Evolutionary conservation across 2,797 vertebrate genomes (phyloP), one percentile per base, ranked within the genome.

Genomic region (Megaceryle alcyon): DNA sequence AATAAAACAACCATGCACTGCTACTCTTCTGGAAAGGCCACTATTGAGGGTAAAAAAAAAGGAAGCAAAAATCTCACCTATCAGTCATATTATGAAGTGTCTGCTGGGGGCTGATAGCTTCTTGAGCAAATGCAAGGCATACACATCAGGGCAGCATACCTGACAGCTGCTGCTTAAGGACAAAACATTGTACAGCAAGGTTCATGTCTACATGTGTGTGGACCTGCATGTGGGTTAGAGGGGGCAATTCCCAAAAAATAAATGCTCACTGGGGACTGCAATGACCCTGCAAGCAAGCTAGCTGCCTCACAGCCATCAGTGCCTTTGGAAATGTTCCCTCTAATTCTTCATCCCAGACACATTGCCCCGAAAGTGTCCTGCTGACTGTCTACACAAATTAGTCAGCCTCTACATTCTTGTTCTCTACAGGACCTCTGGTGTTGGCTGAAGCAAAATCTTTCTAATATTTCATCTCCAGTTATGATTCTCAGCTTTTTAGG

Each of bases 341-440:
- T 87, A 90, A 94, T 95, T 92, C 86, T 90, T 93, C 0, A 3
- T 93, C 88, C 82, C 95, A 96, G 96, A 96, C 94, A 92, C 60
- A 78, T 78, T 96, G 92, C 94, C 94, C 94, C 0, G 7, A 87
- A 95, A 93, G 75, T 89, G 88, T 97, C 96, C 94, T 85, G 94
- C 92, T 96, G 92, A 90, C 95, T 96, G 96, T 93, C 94, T 96
- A 89, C 94, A 93, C 83, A 95, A 94, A 93, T 93, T 87, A 97
- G 83, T 75, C 88, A 92, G 81, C 72, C 92, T 94, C 96, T 71
- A 68, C 88, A 93, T 92, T 95, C 90, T 92, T 89, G 75, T 57
- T 94, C 94, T 95, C 94, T 93, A 76, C 93, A 90, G 89, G 90
- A 96, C 68, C 85, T 95, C 95, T 95, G 94, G 53, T 87, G 81